Evolutionary conservation across 2,888 invertebrate genomes (phyloP), one percentile per base, ranked within the genome.

Genomic region (Morpho achilles): DNA sequence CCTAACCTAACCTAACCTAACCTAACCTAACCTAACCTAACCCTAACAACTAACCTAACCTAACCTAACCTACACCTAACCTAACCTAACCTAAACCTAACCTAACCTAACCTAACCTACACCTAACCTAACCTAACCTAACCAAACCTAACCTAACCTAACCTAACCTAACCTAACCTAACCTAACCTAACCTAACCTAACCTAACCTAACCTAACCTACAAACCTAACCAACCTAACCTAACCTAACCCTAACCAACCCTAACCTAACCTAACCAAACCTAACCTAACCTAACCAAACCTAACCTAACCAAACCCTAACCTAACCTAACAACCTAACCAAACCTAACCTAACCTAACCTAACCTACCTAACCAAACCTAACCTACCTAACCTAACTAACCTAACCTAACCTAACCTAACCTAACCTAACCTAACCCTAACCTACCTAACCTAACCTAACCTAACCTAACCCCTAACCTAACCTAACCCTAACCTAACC

Each of bases 121-220:
- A 67, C 69, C 63, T 66, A 66, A 67, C 67, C 32, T 65, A 69
- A 66, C 69, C 66, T 62, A 67, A 63, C 61, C 62, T 60, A 65
- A 64, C 63, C 63, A 23, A 23, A 63, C 64, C 64, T 64, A 52
- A 59, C 51, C 62, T 60, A 63, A 63, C 66, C 69, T 66, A 69
- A 67, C 68, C 68, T 69, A 65, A 68, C 68, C 67, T 66, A 66
- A 66, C 65, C 66, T 64, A 65, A 64, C 67, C 65, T 64, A 67
- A 67, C 65, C 65, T 64, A 67, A 63, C 65, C 56, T 56, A 59
- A 56, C 59, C 56, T 56, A 59, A 56, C 67, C 65, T 63, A 67
- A 65, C 66, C 65, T 65, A 66, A 64, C 32, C 32, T 32, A 32
- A 32, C 32, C 32, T 32, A 32, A 32, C 66, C 66, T 66, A 64